These are phyloP conservation scores for Artibeus jamaicensis DNA, from an alignment of 2,797 vertebrate genomes.

Conservation along the genomic window DNA sequence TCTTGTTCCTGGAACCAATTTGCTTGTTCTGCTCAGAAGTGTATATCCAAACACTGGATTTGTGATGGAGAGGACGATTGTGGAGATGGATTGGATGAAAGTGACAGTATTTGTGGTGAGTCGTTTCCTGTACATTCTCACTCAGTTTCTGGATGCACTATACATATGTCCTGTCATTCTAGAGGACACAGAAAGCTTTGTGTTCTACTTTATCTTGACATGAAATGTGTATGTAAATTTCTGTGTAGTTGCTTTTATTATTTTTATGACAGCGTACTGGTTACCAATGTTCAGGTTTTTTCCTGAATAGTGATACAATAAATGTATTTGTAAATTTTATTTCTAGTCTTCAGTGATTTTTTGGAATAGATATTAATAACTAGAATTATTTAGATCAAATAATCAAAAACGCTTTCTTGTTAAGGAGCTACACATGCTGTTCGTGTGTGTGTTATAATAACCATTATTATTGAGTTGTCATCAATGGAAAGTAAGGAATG, in stretches of 20 bases:
- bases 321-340: background rate
- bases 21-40: constrained; percentile 92
- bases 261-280: background rate
- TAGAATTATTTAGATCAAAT: background rate
- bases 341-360: background rate
- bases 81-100: constrained; percentile 93
- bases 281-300: background rate
- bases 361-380: background rate
- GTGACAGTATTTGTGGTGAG: constrained; percentile 93
- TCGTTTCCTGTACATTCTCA: background rate
- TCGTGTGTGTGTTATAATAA: background rate
- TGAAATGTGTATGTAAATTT: background rate
- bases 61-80: constrained; percentile 97
- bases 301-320: background rate
- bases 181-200: background rate
- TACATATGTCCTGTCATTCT: background rate
- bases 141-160: background rate
- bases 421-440: background rate
- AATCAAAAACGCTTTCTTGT: background rate
- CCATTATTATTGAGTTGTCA: background rate
- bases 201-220: background rate
- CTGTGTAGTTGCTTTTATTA: background rate
- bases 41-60: constrained; percentile 94
- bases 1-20: constrained; percentile 93
- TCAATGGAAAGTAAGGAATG: background rate